Percentiles rank a stretch among this genome's conserved stretches.
phyloP scores from a whole-genome alignment of 2,113 vertebrate genomes.

The Archocentrus centrarchus region DNA sequence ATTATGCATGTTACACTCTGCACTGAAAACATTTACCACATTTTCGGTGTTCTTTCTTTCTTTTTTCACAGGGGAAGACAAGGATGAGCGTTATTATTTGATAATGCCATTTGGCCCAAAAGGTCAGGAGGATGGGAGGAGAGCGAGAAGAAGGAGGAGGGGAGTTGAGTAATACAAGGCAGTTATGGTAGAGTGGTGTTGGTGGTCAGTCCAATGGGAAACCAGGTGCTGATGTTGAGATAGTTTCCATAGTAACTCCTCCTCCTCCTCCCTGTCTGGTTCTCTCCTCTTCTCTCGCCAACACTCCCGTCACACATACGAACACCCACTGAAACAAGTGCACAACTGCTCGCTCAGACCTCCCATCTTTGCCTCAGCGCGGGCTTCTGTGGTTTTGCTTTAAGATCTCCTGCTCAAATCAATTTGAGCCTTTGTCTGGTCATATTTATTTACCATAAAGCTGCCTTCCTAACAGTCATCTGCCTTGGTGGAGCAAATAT shows the following conservation, averaged over 20 bases:
- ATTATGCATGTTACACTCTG: neutral
- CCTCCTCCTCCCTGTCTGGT: conserved; percentile 42
- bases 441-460: conserved; percentile 16
- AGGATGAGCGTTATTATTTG: conserved; percentile 56
- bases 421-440: conserved; percentile 41
- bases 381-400: conserved; percentile 22
- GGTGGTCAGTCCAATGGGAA: conserved; percentile 62
- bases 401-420: conserved; percentile 45
- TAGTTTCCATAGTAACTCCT: conserved; percentile 78
- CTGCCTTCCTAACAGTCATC: neutral
- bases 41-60: conserved; percentile 2
- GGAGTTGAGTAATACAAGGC: neutral
- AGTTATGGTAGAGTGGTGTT: conserved; percentile 4
- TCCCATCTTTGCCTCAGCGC: neutral
- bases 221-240: conserved; percentile 70
- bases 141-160: neutral
- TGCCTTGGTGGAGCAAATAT: conserved; percentile 27
- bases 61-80: conserved; percentile 26
- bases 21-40: neutral
- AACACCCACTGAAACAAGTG: conserved; percentile 35
- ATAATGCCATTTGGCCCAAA: conserved; percentile 70
- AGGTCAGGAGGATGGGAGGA: conserved; percentile 49
- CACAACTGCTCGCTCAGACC: conserved; percentile 24
- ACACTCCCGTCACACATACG: conserved; percentile 29
- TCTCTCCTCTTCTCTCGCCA: conserved; percentile 24